These are phyloP conservation scores for Orthosia gracilis DNA, from an alignment of 2,888 invertebrate species.

Conservation along the genomic window DNA sequence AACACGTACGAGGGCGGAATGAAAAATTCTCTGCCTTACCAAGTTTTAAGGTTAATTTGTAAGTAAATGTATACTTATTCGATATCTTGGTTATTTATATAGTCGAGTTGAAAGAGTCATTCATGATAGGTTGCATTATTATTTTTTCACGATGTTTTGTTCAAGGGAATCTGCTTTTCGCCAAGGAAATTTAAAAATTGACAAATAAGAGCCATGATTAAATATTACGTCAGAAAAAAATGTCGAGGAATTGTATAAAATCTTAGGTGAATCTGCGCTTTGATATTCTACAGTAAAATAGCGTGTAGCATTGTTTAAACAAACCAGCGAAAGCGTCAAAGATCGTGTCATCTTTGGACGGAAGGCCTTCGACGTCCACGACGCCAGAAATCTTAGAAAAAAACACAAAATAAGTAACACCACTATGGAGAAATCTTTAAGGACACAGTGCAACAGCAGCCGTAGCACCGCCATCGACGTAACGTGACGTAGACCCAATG, in stretches of 20 bases:
- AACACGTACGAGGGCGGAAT: too few relatives aligned
- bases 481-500: conserved; percentile 18
- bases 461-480: neutral
- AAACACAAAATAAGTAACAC: too few relatives aligned
- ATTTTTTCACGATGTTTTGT: neutral
- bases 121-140: neutral
- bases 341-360: neutral
- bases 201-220: too few relatives aligned
- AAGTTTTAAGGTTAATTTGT: neutral
- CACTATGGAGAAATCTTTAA: too few relatives aligned
- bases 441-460: neutral
- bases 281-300: neutral
- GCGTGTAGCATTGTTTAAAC: neutral
- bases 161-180: neutral
- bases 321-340: neutral
- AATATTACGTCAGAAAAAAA: too few relatives aligned
- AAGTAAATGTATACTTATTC: neutral
- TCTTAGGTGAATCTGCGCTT: neutral
- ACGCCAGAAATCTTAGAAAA: neutral
- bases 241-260: neutral
- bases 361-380: neutral
- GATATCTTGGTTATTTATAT: neutral
- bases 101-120: neutral
- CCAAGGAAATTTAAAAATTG: neutral
- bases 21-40: neutral